phyloP scores from a whole-genome alignment of 2,888 invertebrate species.

The Agrochola litura region DNA sequence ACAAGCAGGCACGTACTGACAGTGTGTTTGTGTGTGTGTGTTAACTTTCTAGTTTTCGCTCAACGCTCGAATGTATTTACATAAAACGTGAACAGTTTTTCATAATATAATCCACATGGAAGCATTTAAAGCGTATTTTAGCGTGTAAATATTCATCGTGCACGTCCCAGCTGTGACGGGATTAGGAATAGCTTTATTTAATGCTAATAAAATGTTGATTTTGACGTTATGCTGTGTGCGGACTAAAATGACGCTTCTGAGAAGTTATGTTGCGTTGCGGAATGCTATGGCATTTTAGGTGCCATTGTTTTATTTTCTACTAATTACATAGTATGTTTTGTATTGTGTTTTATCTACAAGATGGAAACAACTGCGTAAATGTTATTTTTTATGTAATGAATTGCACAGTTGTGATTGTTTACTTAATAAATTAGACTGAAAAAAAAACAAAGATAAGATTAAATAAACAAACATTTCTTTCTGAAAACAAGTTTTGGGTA shows the following conservation, averaged over 20 bases:
- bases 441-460: neutral
- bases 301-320: conserved; percentile 46
- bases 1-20: conserved; percentile 60
- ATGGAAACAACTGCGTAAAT: conserved; percentile 26
- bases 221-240: conserved; percentile 72
- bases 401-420: conserved; percentile 29
- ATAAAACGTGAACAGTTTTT: conserved; percentile 90
- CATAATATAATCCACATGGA: conserved; percentile 88
- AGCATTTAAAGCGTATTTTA: conserved; percentile 82
- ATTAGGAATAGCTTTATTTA: conserved; percentile 84
- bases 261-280: conserved; percentile 48
- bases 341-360: conserved; percentile 23
- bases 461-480: conserved; percentile 6
- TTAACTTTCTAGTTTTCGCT: conserved; percentile 90
- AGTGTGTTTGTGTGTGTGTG: conserved; percentile 77
- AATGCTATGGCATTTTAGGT: conserved; percentile 65
- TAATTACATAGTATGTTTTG: conserved; percentile 13
- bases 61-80: conserved; percentile 86
- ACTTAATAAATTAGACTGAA: neutral
- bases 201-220: conserved; percentile 79
- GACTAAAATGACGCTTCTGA: conserved; percentile 65
- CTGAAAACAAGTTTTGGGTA: neutral
- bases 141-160: conserved; percentile 85
- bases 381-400: conserved; percentile 5
- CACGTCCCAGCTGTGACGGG: conserved; percentile 79